A percentile compares a stretch with the other conserved stretches of the same genome.
Conservation (phyloP, 2,113 vertebrate species). For the Progne subis region DNA sequence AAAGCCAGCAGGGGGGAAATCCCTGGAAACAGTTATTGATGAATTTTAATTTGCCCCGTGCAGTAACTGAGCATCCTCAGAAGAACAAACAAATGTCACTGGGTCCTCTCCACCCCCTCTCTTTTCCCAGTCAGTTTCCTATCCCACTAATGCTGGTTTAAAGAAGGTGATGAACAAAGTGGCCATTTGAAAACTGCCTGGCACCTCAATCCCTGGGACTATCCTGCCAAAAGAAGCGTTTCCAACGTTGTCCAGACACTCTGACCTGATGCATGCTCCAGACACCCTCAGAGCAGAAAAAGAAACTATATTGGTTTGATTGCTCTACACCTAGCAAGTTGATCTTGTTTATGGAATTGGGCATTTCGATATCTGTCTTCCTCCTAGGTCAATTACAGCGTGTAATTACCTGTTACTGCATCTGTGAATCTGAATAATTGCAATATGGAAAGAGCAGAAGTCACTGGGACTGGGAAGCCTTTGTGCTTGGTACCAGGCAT, state of each 20-base stretch:
- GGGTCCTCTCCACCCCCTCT: rapidly evolving
- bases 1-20: not conserved
- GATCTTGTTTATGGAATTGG: not conserved
- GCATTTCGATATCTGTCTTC: not conserved
- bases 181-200: not conserved
- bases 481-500: not conserved
- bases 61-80: not conserved
- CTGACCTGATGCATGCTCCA: not conserved
- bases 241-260: not conserved
- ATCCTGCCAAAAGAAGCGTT: not conserved
- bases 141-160: not conserved
- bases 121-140: not conserved
- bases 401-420: not conserved
- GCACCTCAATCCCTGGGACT: not conserved
- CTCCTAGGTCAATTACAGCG: not conserved
- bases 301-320: not conserved
- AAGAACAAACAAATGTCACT: not conserved
- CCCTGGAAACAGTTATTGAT: not conserved
- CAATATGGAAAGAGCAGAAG: not conserved
- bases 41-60: not conserved
- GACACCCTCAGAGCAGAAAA: not conserved
- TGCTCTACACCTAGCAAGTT: not conserved
- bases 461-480: not conserved
- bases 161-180: not conserved
- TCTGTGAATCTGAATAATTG: not conserved